Base-by-base conservation (phyloP, 2,888 invertebrate species). In the Philhelius pedissequus region DNA sequence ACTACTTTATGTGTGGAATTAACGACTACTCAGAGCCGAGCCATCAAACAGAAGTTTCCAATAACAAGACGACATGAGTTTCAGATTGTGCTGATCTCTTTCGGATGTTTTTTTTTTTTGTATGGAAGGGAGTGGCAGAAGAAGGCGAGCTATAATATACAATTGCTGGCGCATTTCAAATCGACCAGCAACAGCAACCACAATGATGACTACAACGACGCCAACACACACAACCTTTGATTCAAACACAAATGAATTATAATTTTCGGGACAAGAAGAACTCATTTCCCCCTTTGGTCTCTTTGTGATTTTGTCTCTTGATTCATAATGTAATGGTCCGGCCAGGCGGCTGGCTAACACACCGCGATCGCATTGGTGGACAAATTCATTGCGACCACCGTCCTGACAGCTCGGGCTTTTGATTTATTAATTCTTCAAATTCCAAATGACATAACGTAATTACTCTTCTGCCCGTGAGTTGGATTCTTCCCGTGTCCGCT, bases 401-500 rank as follows among this genome's bases (percentile, higher is more conserved):
- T 79, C 73, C 83, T 83, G 83, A 83, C 83, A 83, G 83, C 64
- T 64, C 38, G 52, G 73, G 64, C 73, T 79, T 83, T 79, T 83
- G 83, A 83, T 83, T 83, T 79, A 83, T 83, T 83, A 83, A 83
- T 83, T 79, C 79, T 58, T 83, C 83, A 83, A 83, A 83, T 83
- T 83, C 79, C 79, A 52, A 66, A 69, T 83, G 83, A 83, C 83
- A 83, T 74, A 79, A 70, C 79, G 83, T 83, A 79, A 83, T 83
- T 83, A 83, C 79, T 83, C 83, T 83, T 83, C 79, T 83, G 83
- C 83, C 83, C 64, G 64, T 64, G 64, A 48, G 48, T 18, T 3
- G 45, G 13, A 7, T 20, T 45, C 45, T 18, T 30, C 15, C 18
- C 40, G 13, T 18, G 5, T 2, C 18, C 9, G 6, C 7, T 2